Percentiles rank a stretch among this genome's conserved stretches.
Evolutionary conservation across 2,113 vertebrate species (phyloP).

Genomic region (Eulacestoma nigropectus): DNA sequence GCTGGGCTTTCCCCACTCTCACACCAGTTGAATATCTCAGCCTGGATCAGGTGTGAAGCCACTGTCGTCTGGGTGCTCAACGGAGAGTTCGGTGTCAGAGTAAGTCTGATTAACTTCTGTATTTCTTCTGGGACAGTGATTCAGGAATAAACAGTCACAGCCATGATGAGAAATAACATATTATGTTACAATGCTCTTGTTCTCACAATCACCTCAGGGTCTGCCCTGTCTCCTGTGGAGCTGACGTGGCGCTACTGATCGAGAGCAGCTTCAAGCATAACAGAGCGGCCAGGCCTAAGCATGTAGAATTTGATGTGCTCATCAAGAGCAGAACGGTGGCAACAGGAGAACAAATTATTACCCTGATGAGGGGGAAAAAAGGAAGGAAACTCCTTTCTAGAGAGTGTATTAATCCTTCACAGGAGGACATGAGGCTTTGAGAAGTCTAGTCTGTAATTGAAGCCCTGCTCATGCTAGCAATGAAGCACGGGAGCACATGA

Average conservation of each 20-base stretch:
- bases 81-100: rapidly evolving
- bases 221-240: background rate
- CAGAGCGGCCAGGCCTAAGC: background rate
- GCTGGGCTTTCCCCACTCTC: background rate
- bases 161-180: background rate
- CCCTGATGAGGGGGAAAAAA: background rate
- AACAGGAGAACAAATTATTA: background rate
- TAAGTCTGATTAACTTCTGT: background rate
- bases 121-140: background rate
- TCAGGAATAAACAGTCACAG: background rate
- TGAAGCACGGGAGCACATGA: rapidly evolving
- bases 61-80: background rate
- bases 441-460: background rate
- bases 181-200: background rate
- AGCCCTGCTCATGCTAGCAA: background rate
- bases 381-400: background rate
- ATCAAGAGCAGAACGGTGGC: background rate
- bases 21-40: background rate
- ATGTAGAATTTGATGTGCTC: background rate
- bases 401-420: background rate
- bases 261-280: background rate
- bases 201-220: background rate
- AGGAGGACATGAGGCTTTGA: background rate
- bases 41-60: background rate
- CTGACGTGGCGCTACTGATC: background rate